These are phyloP conservation scores for Wasmannia auropunctata DNA, from an alignment of 1,140 invertebrate genomes.

Conservation along the genomic window DNA sequence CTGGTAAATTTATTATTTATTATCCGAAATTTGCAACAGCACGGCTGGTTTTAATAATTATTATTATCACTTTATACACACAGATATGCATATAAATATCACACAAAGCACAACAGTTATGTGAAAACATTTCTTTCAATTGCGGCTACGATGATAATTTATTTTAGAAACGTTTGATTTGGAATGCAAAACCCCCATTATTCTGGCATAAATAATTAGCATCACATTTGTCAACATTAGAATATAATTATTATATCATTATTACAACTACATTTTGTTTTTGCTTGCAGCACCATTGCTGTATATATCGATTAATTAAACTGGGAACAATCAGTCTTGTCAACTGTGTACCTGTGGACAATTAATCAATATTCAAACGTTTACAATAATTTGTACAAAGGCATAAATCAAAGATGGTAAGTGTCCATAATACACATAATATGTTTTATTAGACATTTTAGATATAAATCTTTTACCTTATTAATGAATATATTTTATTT, in stretches of 20 bases:
- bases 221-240: neutral
- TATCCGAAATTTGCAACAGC: neutral
- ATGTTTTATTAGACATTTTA: neutral
- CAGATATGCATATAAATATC: neutral
- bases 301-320: neutral
- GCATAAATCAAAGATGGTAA: neutral
- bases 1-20: neutral
- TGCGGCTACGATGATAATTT: neutral
- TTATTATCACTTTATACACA: neutral
- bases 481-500: slow-evolving; percentile 26
- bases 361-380: neutral
- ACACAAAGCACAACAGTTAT: neutral
- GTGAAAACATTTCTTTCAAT: neutral
- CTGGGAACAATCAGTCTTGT: neutral
- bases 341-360: neutral
- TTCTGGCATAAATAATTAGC: neutral
- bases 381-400: neutral
- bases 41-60: neutral
- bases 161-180: neutral
- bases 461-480: neutral
- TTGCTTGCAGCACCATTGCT: neutral
- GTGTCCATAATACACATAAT: neutral
- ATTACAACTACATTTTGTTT: neutral
- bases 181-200: neutral
- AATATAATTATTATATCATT: neutral